Evolutionary conservation across 2,797 vertebrate genomes (phyloP).

Genomic region (Helarctos malayanus): DNA sequence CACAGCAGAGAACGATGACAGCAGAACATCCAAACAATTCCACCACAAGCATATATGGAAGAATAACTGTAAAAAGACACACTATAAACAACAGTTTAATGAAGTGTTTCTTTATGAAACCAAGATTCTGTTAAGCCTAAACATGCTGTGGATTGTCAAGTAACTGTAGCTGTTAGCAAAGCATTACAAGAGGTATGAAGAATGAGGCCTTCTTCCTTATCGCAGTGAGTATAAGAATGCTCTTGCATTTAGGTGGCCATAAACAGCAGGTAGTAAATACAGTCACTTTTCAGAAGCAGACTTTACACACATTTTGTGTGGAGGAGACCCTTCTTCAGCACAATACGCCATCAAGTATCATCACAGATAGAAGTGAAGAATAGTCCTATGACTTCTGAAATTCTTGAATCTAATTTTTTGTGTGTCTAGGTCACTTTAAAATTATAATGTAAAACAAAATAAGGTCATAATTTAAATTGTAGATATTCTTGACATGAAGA

Average conservation of each 20-base stretch:
- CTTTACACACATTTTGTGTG: not conserved
- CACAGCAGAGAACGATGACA: not conserved
- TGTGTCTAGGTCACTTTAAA: slow-evolving; percentile 58
- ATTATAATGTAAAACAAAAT: not conserved
- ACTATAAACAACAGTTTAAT: not conserved
- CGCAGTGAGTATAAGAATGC: not conserved
- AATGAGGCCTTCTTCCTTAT: not conserved
- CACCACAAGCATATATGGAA: not conserved
- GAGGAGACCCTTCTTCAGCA: not conserved
- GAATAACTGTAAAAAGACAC: not conserved
- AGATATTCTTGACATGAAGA: slow-evolving; percentile 46
- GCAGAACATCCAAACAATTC: not conserved
- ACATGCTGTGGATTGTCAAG: not conserved
- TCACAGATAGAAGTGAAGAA: not conserved
- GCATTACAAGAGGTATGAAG: not conserved
- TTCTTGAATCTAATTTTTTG: slow-evolving; percentile 17
- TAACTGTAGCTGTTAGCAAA: not conserved
- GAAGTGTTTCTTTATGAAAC: not conserved
- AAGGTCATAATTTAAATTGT: slow-evolving; percentile 75
- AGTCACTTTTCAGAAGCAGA: not conserved
- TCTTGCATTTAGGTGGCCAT: not conserved
- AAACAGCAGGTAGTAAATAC: not conserved
- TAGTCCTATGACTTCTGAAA: not conserved
- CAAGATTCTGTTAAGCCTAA: not conserved
- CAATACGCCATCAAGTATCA: not conserved